phyloP scores from a whole-genome alignment of 1,140 invertebrate genomes.

The Musca vetustissima region DNA sequence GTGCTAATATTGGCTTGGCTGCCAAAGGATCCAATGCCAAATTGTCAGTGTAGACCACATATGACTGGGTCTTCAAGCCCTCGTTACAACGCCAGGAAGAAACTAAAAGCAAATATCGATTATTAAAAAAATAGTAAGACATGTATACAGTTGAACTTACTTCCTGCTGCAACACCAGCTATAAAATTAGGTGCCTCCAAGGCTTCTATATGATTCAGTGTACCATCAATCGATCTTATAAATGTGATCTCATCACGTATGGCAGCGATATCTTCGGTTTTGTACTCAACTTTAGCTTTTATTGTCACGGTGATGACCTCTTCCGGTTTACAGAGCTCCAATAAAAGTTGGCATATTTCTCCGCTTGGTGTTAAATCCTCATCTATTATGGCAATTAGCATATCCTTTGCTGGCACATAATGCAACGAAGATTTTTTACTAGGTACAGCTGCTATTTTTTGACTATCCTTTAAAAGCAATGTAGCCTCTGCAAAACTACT shows the following conservation, averaged over 20 bases:
- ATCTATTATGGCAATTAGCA: constrained; percentile 39
- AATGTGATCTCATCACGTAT: constrained; percentile 41
- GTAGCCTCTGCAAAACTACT: constrained; percentile 34
- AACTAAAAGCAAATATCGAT: constrained; percentile 32
- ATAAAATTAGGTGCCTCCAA: constrained; percentile 51
- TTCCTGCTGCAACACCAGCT: constrained; percentile 43
- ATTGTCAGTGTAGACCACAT: constrained; percentile 46
- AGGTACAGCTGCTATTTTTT: constrained; percentile 37
- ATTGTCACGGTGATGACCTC: constrained; percentile 43
- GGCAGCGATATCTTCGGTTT: constrained; percentile 42
- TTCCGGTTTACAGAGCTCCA: constrained; percentile 42
- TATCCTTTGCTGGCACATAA: constrained; percentile 31
- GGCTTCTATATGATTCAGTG: constrained; percentile 32
- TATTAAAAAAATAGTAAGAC: not conserved
- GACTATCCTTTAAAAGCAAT: constrained; percentile 31
- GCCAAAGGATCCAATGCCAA: constrained; percentile 40
- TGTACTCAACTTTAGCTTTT: constrained; percentile 48
- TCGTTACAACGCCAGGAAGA: constrained; percentile 41
- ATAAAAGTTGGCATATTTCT: constrained; percentile 40
- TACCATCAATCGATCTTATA: constrained; percentile 34
- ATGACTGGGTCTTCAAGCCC: constrained; percentile 35
- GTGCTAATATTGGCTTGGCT: constrained; percentile 43
- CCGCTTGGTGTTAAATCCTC: constrained; percentile 45
- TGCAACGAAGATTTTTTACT: constrained; percentile 33
- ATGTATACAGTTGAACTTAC: constrained; percentile 32